Percentiles rank a stretch among this genome's conserved stretches.
These are phyloP conservation scores for Tenthredo scrophulariae DNA, from an alignment of 2,888 invertebrate genomes.

Conservation along the genomic window DNA sequence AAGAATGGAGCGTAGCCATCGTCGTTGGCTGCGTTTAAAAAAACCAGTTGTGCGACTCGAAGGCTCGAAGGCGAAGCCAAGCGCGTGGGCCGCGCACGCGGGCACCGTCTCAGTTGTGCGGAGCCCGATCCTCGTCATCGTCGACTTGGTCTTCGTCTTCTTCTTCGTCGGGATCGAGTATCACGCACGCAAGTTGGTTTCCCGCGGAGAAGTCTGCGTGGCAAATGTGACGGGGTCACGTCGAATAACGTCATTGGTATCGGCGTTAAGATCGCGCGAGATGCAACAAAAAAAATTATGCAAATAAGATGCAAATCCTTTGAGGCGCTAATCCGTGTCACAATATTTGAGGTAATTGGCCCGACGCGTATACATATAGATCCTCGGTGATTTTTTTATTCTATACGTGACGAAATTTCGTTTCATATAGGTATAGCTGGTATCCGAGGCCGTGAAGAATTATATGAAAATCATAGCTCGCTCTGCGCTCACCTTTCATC, in stretches of 20 bases:
- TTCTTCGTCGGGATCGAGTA: constrained; percentile 49
- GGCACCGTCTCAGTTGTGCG: constrained; percentile 60
- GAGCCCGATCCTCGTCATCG: constrained; percentile 55
- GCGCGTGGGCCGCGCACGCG: constrained; percentile 77
- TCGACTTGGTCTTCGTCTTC: constrained; percentile 53
- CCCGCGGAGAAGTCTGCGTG: constrained; percentile 39
- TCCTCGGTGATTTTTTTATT: constrained; percentile 9
- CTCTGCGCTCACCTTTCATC: constrained; percentile 8
- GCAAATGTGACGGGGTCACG: constrained; percentile 50
- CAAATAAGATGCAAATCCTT: constrained; percentile 76
- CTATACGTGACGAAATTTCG: constrained; percentile 23
- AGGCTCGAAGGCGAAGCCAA: constrained; percentile 60
- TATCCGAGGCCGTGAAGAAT: not conserved
- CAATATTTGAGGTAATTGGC: constrained; percentile 77
- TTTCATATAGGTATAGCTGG: not conserved
- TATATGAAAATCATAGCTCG: constrained; percentile 17
- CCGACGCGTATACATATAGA: constrained; percentile 59
- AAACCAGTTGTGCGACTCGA: constrained; percentile 77
- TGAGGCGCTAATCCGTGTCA: constrained; percentile 76
- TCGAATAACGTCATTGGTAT: constrained; percentile 55
- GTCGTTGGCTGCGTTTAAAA: constrained; percentile 76
- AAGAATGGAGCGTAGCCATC: constrained; percentile 70
- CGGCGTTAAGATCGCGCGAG: constrained; percentile 60
- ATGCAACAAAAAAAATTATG: constrained; percentile 76
- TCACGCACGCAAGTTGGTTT: not conserved